A percentile compares a stretch with the other conserved stretches of the same genome.
These are phyloP conservation scores for Amazona guildingii DNA, from an alignment of 2,113 vertebrate species.

Conservation along the genomic window DNA sequence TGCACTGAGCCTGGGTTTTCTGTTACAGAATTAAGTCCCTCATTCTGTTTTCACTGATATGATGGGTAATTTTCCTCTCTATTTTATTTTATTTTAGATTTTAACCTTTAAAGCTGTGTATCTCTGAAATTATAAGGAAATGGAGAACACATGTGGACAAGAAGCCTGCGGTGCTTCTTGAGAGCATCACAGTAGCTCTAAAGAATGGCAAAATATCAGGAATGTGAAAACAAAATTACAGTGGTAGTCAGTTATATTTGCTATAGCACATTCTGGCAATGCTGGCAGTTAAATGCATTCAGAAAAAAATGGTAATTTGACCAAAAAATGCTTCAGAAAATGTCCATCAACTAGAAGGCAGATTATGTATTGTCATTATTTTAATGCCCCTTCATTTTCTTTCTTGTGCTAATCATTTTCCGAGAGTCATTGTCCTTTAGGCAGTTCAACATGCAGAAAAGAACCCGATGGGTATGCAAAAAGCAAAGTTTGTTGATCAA, in stretches of 20 bases:
- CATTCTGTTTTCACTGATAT: neutral
- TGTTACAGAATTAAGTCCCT: neutral
- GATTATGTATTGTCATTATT: neutral
- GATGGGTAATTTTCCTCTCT: neutral
- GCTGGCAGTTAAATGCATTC: neutral
- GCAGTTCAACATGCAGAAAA: neutral
- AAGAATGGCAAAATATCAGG: neutral
- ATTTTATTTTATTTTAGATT: neutral
- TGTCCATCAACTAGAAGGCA: neutral
- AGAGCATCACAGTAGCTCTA: neutral
- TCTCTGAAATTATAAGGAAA: neutral
- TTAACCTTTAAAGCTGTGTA: neutral
- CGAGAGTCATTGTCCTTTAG: neutral
- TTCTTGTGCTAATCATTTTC: neutral
- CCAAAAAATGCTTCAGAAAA: neutral
- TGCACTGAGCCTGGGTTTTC: neutral
- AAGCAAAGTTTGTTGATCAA: neutral
- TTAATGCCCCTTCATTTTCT: neutral
- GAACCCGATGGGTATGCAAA: neutral
- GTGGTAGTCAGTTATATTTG: neutral
- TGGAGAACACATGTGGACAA: neutral
- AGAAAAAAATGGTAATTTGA: neutral
- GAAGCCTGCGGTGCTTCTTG: neutral
- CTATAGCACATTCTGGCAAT: neutral
- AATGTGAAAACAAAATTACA: neutral